Evolutionary conservation across 35 echinoderm and acorn worm species (phyloP).

Genomic region (Heliocidaris erythrogramma): DNA sequence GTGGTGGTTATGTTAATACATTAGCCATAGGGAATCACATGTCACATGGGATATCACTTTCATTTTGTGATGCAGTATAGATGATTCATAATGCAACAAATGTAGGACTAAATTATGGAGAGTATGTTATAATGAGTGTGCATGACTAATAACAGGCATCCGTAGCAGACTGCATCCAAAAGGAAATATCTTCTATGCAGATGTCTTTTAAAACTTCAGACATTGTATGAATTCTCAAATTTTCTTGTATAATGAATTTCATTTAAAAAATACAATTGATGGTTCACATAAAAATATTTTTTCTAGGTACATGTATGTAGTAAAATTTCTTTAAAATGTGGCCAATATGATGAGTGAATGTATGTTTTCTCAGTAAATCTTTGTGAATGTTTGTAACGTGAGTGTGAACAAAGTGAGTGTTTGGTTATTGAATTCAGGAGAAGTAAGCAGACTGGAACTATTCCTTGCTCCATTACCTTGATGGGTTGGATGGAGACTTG

Average conservation of each 20-base stretch:
- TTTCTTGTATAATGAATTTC: too few relatives aligned
- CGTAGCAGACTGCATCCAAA: too few relatives aligned
- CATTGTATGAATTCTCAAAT: too few relatives aligned
- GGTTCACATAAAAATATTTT: too few relatives aligned
- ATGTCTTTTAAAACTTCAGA: too few relatives aligned
- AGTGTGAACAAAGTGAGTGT: background rate
- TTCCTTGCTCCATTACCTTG: background rate
- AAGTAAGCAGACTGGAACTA: slow-evolving; percentile 1
- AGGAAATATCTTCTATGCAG: too few relatives aligned
- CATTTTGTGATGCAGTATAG: background rate
- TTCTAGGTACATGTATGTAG: too few relatives aligned
- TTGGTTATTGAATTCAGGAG: background rate
- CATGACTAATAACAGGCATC: background rate
- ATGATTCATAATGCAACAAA: background rate
- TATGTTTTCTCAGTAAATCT: too few relatives aligned
- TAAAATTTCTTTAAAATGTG: too few relatives aligned
- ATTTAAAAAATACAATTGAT: too few relatives aligned
- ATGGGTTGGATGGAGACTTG: slow-evolving; percentile 1
- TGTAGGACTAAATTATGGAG: background rate
- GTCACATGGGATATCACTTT: background rate
- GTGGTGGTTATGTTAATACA: background rate
- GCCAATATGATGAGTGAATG: too few relatives aligned
- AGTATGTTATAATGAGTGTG: background rate
- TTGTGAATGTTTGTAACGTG: too few relatives aligned
- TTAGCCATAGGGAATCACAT: background rate